Conservation (phyloP, 2,797 vertebrate genomes). For the Helicolenus hilgendorfi region DNA sequence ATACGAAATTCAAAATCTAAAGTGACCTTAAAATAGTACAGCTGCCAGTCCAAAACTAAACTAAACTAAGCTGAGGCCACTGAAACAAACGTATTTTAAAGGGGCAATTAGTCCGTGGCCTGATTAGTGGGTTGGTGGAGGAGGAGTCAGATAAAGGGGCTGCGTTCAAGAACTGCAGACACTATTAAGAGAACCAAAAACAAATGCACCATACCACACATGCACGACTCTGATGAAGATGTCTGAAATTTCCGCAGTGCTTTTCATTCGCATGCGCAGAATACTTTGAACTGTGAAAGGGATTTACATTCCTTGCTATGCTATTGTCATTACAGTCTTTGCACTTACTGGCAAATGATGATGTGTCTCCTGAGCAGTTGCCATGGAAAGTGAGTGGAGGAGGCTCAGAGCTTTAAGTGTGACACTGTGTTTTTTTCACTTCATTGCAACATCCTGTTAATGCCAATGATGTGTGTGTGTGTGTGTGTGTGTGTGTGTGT, state of each 20-base stretch:
- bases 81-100: no score
- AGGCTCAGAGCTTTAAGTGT: not conserved
- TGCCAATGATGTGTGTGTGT: no score
- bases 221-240: not conserved
- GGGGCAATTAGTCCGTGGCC: no score
- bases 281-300: constrained; percentile 11
- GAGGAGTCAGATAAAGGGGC: no score
- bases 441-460: not conserved
- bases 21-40: no score
- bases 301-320: not conserved
- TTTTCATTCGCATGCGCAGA: not conserved
- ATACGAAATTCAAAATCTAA: no score
- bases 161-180: no score
- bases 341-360: not conserved
- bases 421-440: not conserved
- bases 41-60: no score
- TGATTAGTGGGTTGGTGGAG: no score
- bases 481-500: no score
- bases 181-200: no score
- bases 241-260: not conserved
- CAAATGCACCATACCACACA: not conserved
- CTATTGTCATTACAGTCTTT: constrained; percentile 15
- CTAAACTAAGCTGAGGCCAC: no score
- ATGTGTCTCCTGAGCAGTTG: constrained; percentile 24
- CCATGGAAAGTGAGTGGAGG: not conserved